Conservation (phyloP, 2,113 vertebrate species). For the Sitta europaea region DNA sequence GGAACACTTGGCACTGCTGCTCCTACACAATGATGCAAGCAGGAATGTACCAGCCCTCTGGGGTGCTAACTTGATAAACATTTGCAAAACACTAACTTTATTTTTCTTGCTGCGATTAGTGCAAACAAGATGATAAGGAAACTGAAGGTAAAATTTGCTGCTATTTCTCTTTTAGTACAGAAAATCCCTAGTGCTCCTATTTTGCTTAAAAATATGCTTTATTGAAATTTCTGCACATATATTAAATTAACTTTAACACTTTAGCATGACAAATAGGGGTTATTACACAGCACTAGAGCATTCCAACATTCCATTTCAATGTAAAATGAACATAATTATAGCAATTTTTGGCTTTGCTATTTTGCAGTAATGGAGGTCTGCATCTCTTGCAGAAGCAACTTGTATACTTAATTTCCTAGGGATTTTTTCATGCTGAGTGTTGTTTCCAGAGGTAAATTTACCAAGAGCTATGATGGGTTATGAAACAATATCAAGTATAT, state of each 20-base stretch:
- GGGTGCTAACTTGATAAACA: conserved; percentile 6
- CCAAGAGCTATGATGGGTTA: background rate
- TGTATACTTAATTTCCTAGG: background rate
- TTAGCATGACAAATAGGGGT: conserved; percentile 55
- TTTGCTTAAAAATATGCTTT: background rate
- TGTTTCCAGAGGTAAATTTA: background rate
- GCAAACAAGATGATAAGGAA: background rate
- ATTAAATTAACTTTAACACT: conserved; percentile 56
- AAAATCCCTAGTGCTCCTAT: background rate
- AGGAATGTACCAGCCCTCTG: background rate
- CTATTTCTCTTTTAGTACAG: background rate
- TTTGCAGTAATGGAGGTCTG: conserved; percentile 3
- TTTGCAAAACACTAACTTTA: background rate
- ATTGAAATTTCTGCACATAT: background rate
- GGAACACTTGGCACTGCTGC: conserved; percentile 6
- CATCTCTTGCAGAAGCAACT: background rate
- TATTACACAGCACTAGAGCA: conserved; percentile 48
- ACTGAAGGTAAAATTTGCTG: background rate
- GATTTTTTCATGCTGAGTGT: background rate
- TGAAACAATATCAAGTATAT: background rate
- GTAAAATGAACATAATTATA: conserved; percentile 53
- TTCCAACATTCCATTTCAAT: conserved; percentile 22
- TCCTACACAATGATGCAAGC: conserved; percentile 58
- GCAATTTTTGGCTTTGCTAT: conserved; percentile 51
- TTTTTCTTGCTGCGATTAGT: conserved; percentile 41